Evolutionary conservation across 2,888 invertebrate genomes (phyloP), one percentile per base, ranked within the genome.

Genomic region (Eremobia ochroleuca): DNA sequence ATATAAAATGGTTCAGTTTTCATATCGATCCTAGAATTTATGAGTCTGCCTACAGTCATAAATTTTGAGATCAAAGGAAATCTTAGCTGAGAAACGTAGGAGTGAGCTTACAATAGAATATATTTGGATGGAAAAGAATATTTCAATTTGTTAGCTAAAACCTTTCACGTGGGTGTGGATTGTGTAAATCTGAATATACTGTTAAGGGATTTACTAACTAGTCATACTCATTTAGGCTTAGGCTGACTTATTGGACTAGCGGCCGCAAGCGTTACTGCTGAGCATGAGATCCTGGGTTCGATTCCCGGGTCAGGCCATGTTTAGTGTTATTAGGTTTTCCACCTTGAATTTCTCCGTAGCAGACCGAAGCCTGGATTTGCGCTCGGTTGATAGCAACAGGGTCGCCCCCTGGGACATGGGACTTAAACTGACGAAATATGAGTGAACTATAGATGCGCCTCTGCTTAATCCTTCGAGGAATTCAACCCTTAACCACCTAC

Each of bases 11-110:
- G 78, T 71, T 77, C 73, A 73, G 40, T 37, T 76, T 61, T 28
- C 28, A 46, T 78, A 67, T 78, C 73, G 71, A 76, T 83, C 74
- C 67, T 62, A 64, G 59, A 77, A 88, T 83, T 83, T 80, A 86
- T 80, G 80, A 78, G 64, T 75, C 71, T 65, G 68, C 69, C 71
- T 62, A 73, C 58, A 77, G 70, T 72, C 75, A 78, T 88, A 86
- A 77, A 86, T 88, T 74, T 73, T 62, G 64, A 65, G 77, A 88
- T 76, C 68, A 76, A 86, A 85, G 68, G 13, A 71, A 55, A 49
- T 55, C 28, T 85, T 65, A 58, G 59, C 64, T 6, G 13, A 28
- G 55, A 66, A 70, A 76, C 9, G 69, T 72, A 52, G 40, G 28
- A 55, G 31, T 37, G 9, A 82, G 68, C 76, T 86, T 69, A 69